Evolutionary conservation across 2,113 vertebrate species (phyloP).

Genomic region (Leptobrachium ailaonicum): DNA sequence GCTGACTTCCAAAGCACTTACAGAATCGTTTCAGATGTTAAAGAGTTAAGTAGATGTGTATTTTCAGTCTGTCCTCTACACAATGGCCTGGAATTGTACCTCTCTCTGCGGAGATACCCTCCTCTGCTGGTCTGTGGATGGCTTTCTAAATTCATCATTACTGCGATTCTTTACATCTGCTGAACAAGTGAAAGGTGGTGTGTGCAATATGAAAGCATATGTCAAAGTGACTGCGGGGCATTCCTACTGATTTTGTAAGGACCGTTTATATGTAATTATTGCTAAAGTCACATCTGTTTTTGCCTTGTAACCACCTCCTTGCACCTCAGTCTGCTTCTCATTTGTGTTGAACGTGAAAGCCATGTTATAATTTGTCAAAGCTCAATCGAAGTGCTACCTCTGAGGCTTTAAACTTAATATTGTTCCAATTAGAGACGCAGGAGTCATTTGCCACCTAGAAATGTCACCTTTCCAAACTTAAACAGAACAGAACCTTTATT

Average conservation of each 20-base stretch:
- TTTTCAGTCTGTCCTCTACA: too few relatives aligned
- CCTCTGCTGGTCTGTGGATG: constrained; percentile 13
- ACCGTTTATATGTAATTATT: constrained; percentile 50
- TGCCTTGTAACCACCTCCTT: constrained; percentile 34
- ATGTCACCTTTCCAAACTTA: too few relatives aligned
- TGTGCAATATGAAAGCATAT: constrained; percentile 49
- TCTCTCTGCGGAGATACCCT: constrained; percentile 1
- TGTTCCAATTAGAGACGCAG: constrained; percentile 29
- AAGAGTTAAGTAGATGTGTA: too few relatives aligned
- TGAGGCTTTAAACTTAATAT: constrained; percentile 34
- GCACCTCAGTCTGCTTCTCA: constrained; percentile 34
- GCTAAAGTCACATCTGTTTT: constrained; percentile 50
- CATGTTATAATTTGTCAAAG: constrained; percentile 42
- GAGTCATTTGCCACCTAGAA: background rate
- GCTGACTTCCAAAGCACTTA: too few relatives aligned
- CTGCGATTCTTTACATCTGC: constrained; percentile 46
- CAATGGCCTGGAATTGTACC: background rate
- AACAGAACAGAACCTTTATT: too few relatives aligned
- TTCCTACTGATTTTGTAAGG: constrained; percentile 50
- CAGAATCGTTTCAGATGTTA: too few relatives aligned
- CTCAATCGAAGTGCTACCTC: constrained; percentile 20
- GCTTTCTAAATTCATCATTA: constrained; percentile 38
- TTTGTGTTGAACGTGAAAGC: constrained; percentile 14
- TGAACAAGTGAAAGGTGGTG: constrained; percentile 44
- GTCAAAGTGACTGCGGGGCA: constrained; percentile 48